Percentiles rank a stretch among this genome's conserved stretches.
These are phyloP conservation scores for Zosterops borbonicus DNA, from an alignment of 2,113 vertebrate species.

Conservation along the genomic window DNA sequence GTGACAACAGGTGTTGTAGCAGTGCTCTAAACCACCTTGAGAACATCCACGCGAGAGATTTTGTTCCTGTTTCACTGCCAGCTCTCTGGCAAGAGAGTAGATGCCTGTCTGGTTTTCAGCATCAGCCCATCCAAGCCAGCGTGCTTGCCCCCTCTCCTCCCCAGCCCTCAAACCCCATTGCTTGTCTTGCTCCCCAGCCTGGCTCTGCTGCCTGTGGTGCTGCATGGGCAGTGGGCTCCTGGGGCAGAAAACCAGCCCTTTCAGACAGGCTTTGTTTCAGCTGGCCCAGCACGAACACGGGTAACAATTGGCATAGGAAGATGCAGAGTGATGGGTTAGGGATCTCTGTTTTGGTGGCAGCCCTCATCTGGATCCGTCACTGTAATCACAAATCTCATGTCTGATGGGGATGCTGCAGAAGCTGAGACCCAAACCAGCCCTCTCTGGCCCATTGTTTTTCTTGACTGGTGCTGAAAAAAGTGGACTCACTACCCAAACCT, in stretches of 20 bases:
- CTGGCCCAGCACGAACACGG: accelerated
- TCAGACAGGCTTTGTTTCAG: background rate
- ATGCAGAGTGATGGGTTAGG: background rate
- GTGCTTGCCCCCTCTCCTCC: too few relatives aligned
- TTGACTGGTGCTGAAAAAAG: background rate
- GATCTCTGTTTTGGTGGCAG: background rate
- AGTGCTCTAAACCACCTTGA: background rate
- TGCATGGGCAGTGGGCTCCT: accelerated
- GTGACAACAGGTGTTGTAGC: background rate
- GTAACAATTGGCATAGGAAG: background rate
- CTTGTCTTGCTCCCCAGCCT: accelerated
- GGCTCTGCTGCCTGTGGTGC: background rate
- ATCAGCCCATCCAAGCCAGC: background rate
- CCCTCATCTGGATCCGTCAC: background rate
- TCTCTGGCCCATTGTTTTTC: background rate
- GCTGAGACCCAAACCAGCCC: background rate
- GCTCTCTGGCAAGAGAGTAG: background rate
- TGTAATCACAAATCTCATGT: background rate
- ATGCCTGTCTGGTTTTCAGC: background rate
- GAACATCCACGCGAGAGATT: background rate
- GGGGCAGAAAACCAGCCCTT: background rate
- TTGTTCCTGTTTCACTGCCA: background rate
- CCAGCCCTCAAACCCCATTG: background rate
- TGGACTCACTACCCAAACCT: background rate
- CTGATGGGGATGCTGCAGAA: accelerated